Evolutionary conservation across 2,888 invertebrate genomes (phyloP), one percentile per base, ranked within the genome.

Genomic region (Apoda limacodes): DNA sequence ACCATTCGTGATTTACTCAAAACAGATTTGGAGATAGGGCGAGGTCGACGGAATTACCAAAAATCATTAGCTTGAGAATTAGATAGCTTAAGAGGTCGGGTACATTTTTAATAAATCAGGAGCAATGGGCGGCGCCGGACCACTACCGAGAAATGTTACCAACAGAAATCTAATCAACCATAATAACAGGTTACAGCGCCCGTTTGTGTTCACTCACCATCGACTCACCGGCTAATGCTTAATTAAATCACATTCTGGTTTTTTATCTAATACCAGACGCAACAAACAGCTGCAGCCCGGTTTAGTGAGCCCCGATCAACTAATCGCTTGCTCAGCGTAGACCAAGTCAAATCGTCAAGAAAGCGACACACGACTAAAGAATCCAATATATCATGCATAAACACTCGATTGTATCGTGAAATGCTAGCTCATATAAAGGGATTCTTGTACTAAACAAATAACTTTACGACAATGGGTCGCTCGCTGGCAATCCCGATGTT

Each of bases 131-230:
- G 78, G 69, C 63, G 63, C 69, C 66, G 60, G 39, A 44, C 60
- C 68, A 80, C 80, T 80, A 80, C 80, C 76, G 76, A 80, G 80
- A 80, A 80, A 75, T 71, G 72, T 72, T 75, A 74, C 76, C 71
- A 72, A 76, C 78, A 74, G 74, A 78, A 78, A 80, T 76, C 80
- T 78, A 80, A 80, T 80, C 80, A 78, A 75, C 51, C 67, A 66
- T 80, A 80, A 80, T 80, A 78, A 78, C 80, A 76, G 80, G 80
- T 78, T 80, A 71, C 68, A 60, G 63, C 60, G 57, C 66, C 67
- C 68, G 72, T 69, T 74, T 74, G 68, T 67, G 70, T 66, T 72
- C 74, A 67, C 68, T 68, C 65, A 66, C 68, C 66, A 66, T 69
- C 68, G 56, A 64, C 64, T 67, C 62, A 62, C 60, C 60, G 63